Conservation (phyloP, 2,797 vertebrate species). For the Pangasius mekongensis region DNA sequence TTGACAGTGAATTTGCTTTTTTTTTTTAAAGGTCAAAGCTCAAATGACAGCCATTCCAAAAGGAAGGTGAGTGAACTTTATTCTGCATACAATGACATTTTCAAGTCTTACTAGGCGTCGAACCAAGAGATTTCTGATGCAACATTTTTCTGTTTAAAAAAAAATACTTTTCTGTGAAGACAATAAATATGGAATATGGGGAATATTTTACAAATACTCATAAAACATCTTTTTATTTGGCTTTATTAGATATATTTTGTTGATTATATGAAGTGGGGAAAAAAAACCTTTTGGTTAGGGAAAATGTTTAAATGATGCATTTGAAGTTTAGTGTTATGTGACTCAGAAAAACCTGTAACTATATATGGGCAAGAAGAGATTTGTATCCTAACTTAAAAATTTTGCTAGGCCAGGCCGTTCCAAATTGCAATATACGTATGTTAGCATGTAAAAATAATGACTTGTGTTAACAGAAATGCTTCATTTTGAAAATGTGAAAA, state of each 20-base stretch:
- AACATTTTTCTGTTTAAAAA: neutral
- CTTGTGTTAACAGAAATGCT: neutral
- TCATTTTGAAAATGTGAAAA: neutral
- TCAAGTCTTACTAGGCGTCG: neutral
- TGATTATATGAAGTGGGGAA: neutral
- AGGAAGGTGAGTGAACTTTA: constrained; percentile 5
- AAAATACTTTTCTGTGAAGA: neutral
- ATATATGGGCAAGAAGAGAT: neutral
- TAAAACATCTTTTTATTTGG: neutral
- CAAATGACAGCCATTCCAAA: neutral
- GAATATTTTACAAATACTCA: neutral
- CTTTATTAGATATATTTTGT: neutral
- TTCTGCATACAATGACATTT: neutral
- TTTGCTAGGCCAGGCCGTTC: neutral
- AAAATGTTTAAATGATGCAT: neutral
- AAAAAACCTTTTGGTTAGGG: neutral
- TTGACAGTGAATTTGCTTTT: neutral
- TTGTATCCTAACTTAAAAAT: neutral
- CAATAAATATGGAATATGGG: neutral
- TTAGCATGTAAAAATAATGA: neutral
- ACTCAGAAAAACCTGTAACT: neutral
- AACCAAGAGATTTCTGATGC: neutral
- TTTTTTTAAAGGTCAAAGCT: neutral
- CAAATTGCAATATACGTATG: neutral
- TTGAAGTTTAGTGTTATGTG: neutral